Base-by-base conservation (phyloP, 2,888 invertebrate species). In the Portevinia maculata region DNA sequence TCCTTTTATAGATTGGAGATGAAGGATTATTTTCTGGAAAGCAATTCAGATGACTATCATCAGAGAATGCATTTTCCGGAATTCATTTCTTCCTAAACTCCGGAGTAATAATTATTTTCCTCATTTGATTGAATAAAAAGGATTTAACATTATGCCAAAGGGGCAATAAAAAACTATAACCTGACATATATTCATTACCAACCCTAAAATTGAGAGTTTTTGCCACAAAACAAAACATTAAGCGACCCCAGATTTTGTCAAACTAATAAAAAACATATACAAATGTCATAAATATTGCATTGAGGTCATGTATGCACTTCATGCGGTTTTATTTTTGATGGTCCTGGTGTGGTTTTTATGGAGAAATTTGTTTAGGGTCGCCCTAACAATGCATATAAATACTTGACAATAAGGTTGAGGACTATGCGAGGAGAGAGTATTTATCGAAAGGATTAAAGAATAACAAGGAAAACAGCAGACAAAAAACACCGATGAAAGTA, bases 221-320 rank as follows among this genome's bases (percentile, higher is more conserved):
- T 60, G n/a, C 21, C 44, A 53, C 32, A 59, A 78, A 70, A 60
- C 53, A 30, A 53, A 13, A 7, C 2, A 32, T 1, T 11, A 17
- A 65, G 52, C 41, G 44, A 59, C 59, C 74, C 74, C 70, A 71
- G 75, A 65, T 64, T 44, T n/a, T 19, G 69, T 64, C 69, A 57
- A 59, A 53, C 74, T 41, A 57, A 74, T 65, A 65, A 67, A 67
- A 62, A 67, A 46, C 50, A 65, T 17, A 70, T 50, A 76, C 46
- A 76, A 81, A 65, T 81, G 81, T 81, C 81, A 81, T 71, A 81
- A 81, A 76, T 65, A 79, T 53, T 76, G 65, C 59, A 76, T 57
- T 65, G 81, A 71, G 81, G 81, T 81, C 70, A 76, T 75, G 57
- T 70, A 62, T 70, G 79, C 75, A 81, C 62, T 79, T 62, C 62